A percentile compares a stretch with the other conserved stretches of the same genome.
These are phyloP conservation scores for Drosophila neocordata DNA, from an alignment of 1,140 invertebrate genomes.

Conservation along the genomic window DNA sequence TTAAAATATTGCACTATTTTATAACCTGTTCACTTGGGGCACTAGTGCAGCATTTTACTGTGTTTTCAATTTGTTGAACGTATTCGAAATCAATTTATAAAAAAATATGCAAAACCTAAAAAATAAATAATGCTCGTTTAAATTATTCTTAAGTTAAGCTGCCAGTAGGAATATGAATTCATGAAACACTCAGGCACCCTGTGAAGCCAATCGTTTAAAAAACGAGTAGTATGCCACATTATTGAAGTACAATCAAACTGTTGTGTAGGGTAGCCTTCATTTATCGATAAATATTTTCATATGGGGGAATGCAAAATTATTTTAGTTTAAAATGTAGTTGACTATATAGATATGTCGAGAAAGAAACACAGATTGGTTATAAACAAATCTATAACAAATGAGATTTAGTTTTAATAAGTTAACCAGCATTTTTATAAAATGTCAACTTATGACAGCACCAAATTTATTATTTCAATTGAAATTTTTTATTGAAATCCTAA, in stretches of 20 bases:
- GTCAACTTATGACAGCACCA: no score
- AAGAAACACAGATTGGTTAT: no score
- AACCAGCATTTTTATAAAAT: no score
- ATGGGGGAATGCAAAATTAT: no score
- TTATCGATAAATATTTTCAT: neutral
- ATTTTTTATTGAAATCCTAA: no score
- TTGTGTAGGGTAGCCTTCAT: slow-evolving; percentile 21
- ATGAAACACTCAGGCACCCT: slow-evolving; percentile 59
- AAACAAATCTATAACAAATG: no score
- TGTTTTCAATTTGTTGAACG: slow-evolving; percentile 40
- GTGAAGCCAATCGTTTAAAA: slow-evolving; percentile 15
- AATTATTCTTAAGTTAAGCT: slow-evolving; percentile 67
- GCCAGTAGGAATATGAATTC: slow-evolving; percentile 49
- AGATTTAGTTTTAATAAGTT: no score
- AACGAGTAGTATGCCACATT: slow-evolving; percentile 5
- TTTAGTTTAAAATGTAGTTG: no score
- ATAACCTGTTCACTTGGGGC: slow-evolving; percentile 5
- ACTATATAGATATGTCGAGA: no score
- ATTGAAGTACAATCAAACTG: slow-evolving; percentile 12
- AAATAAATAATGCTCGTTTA: slow-evolving; percentile 68
- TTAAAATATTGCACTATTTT: slow-evolving; percentile 3
- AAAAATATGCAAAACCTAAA: slow-evolving; percentile 66
- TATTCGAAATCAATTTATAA: slow-evolving; percentile 46
- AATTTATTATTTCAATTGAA: no score
- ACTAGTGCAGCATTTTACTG: slow-evolving; percentile 2